Conservation (phyloP, 2,113 vertebrate species). For the Engystomops pustulosus region DNA sequence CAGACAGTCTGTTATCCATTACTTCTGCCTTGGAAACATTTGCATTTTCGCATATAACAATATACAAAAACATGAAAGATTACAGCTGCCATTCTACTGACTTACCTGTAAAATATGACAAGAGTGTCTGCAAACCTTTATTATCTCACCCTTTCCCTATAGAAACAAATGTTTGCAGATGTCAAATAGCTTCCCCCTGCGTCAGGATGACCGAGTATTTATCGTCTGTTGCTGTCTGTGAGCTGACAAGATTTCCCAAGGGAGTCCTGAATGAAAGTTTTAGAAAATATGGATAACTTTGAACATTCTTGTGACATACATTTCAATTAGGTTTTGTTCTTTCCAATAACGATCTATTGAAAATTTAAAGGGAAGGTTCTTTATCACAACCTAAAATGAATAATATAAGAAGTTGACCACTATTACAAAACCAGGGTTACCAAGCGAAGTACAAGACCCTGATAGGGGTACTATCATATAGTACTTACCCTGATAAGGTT, state of each 20-base stretch:
- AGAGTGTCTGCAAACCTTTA: constrained; percentile 38
- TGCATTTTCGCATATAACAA: constrained; percentile 28
- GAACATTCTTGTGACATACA: neutral
- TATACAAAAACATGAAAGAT: constrained; percentile 21
- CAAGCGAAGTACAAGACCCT: no score
- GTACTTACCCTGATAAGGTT: no score
- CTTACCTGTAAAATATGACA: constrained; percentile 41
- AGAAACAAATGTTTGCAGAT: constrained; percentile 44
- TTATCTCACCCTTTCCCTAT: constrained; percentile 19
- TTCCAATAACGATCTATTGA: no score
- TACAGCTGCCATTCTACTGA: constrained; percentile 7
- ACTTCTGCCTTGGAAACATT: constrained; percentile 20
- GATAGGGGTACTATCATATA: no score
- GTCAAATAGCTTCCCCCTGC: constrained; percentile 39
- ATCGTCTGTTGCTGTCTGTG: neutral
- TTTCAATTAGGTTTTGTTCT: no score
- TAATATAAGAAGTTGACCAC: no score
- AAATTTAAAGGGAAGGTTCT: no score
- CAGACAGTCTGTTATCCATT: constrained; percentile 10
- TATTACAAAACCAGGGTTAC: no score
- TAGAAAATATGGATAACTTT: neutral
- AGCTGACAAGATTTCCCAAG: neutral
- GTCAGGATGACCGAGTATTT: neutral
- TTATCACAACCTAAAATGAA: no score
- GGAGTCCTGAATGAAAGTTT: neutral